Evolutionary conservation across 2,888 invertebrate genomes (phyloP).

Genomic region (Orgyia antiqua): DNA sequence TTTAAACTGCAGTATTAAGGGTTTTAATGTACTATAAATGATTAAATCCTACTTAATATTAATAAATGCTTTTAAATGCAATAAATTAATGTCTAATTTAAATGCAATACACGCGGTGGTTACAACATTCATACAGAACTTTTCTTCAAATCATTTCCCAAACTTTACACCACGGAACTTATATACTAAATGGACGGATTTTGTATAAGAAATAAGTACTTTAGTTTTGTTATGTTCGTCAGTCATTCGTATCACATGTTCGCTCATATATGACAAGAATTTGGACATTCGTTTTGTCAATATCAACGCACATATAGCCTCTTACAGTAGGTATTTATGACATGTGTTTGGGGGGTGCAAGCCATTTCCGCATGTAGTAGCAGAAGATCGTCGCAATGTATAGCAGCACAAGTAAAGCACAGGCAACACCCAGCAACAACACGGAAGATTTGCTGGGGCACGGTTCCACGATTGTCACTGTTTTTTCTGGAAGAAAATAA

Average conservation of each 20-base stretch:
- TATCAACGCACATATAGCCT: slow-evolving; percentile 21
- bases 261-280: slow-evolving; percentile 35
- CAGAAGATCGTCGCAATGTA: slow-evolving; percentile 95
- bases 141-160: slow-evolving; percentile 29
- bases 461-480: slow-evolving; percentile 92
- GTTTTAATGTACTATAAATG: slow-evolving; percentile 15
- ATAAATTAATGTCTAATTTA: slow-evolving; percentile 59
- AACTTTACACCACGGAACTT: slow-evolving; percentile 41
- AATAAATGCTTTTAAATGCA: slow-evolving; percentile 68
- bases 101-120: slow-evolving; percentile 71
- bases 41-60: slow-evolving; percentile 27
- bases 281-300: slow-evolving; percentile 23
- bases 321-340: slow-evolving; percentile 39
- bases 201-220: slow-evolving; percentile 29
- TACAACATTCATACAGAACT: slow-evolving; percentile 45
- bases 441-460: slow-evolving; percentile 95
- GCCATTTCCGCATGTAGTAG: slow-evolving; percentile 96
- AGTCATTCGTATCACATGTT: slow-evolving; percentile 70
- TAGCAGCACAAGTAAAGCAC: slow-evolving; percentile 91
- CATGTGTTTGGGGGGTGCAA: slow-evolving; percentile 90
- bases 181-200: slow-evolving; percentile 41
- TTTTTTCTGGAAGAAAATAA: slow-evolving; percentile 83
- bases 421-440: slow-evolving; percentile 93
- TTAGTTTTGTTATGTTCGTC: slow-evolving; percentile 38
- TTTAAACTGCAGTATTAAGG: slow-evolving; percentile 32